Evolutionary conservation across 2,113 vertebrate genomes (phyloP).

Genomic region (Rhizomys pruinosus): DNA sequence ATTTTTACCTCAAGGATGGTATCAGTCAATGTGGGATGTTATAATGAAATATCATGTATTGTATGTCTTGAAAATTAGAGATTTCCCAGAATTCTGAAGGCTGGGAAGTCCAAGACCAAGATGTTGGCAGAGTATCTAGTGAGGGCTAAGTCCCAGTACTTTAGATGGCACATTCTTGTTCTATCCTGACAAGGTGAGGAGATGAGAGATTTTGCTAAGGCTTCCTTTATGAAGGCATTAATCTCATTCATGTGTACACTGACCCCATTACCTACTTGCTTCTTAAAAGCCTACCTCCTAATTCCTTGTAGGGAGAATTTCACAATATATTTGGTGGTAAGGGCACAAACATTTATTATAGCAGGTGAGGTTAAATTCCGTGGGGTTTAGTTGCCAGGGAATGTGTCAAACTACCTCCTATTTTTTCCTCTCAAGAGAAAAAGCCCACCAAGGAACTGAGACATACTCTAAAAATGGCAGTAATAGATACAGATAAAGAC

Average conservation of each 20-base stretch:
- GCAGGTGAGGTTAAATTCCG: neutral
- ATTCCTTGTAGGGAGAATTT: neutral
- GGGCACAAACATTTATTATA: neutral
- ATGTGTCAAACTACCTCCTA: neutral
- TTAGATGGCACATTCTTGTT: neutral
- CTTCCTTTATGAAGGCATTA: neutral
- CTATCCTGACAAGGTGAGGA: neutral
- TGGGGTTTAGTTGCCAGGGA: neutral
- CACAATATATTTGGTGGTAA: neutral
- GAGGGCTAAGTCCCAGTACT: neutral
- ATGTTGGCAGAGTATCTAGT: neutral
- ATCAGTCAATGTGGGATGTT: too few species aligned
- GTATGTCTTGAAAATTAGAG: too few species aligned
- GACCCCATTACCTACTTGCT: neutral
- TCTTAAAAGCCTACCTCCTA: neutral
- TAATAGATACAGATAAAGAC: neutral
- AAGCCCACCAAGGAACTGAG: neutral
- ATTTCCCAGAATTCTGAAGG: neutral
- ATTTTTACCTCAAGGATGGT: too few species aligned
- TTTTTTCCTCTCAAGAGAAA: neutral
- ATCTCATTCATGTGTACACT: neutral
- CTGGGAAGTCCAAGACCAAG: neutral
- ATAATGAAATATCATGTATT: too few species aligned
- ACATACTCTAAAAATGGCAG: neutral
- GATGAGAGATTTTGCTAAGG: neutral